These are phyloP conservation scores for Lasiurus borealis DNA, from an alignment of 2,113 vertebrate genomes.

Conservation along the genomic window DNA sequence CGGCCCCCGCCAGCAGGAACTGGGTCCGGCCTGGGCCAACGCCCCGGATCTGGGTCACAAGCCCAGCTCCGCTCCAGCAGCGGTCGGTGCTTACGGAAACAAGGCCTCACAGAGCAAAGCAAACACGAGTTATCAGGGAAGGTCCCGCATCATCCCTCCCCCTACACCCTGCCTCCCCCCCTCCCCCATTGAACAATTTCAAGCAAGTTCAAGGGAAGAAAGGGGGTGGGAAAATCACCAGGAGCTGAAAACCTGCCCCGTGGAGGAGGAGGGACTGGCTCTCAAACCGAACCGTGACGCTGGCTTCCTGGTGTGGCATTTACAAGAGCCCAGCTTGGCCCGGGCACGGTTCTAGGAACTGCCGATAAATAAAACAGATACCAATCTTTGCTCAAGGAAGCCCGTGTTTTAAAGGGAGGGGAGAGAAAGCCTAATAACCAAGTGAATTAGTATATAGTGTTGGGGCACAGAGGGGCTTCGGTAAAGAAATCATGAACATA, in stretches of 20 bases:
- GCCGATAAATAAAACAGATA: not conserved
- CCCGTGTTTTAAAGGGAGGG: not conserved
- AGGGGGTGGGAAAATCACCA: not conserved
- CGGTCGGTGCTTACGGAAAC: not conserved
- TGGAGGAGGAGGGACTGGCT: not conserved
- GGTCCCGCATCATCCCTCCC: not conserved
- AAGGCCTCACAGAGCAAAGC: not conserved
- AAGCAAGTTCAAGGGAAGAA: not conserved
- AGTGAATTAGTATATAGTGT: not conserved
- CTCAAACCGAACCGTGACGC: not conserved
- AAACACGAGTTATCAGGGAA: conserved; percentile 50
- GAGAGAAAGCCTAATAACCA: not conserved
- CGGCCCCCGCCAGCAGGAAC: conserved; percentile 65
- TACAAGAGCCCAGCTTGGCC: not conserved
- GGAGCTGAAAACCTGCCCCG: not conserved
- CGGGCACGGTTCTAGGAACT: not conserved
- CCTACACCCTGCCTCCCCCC: not conserved
- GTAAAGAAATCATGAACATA: not conserved
- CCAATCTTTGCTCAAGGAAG: not conserved
- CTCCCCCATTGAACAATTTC: too few relatives aligned
- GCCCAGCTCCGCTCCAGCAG: conserved; percentile 39
- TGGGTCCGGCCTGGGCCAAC: conserved; percentile 1
- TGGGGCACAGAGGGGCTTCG: not conserved
- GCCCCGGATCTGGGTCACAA: conserved; percentile 67
- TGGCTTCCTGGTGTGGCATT: not conserved